phyloP scores from a whole-genome alignment of 2,888 invertebrate species.

The Cecidostiba fungosa region DNA sequence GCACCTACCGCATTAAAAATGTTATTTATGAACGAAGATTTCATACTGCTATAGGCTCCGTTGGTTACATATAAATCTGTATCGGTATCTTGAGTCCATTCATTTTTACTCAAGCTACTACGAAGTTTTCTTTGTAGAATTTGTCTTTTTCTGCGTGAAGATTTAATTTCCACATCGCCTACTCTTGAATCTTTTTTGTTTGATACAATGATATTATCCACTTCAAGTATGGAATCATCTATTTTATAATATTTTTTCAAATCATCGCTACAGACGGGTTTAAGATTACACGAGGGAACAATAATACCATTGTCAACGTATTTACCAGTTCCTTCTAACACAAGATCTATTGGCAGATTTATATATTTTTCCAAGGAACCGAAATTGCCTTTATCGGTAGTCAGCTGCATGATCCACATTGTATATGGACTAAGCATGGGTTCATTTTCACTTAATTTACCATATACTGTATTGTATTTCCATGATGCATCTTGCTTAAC shows the following conservation, averaged over 20 bases:
- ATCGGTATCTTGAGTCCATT: no score
- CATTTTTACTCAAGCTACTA: not conserved
- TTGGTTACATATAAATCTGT: not conserved
- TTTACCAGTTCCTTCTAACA: not conserved
- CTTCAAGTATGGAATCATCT: not conserved
- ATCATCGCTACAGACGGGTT: not conserved
- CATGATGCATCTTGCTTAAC: no score
- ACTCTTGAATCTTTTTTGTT: no score
- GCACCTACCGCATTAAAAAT: not conserved
- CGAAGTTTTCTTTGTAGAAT: not conserved
- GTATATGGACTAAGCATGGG: not conserved
- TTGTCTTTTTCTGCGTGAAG: not conserved
- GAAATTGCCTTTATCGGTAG: not conserved
- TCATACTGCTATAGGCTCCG: not conserved
- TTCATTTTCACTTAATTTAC: not conserved
- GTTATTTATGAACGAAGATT: not conserved
- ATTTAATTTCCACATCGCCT: no score
- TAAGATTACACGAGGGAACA: not conserved
- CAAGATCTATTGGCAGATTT: not conserved
- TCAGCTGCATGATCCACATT: not conserved
- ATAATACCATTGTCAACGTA: not conserved
- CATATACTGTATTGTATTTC: no score
- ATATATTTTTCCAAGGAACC: not conserved
- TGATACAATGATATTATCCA: not conserved
- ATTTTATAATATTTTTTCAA: not conserved